Conservation (phyloP, 2,113 vertebrate species). For the Nibea albiflora region DNA sequence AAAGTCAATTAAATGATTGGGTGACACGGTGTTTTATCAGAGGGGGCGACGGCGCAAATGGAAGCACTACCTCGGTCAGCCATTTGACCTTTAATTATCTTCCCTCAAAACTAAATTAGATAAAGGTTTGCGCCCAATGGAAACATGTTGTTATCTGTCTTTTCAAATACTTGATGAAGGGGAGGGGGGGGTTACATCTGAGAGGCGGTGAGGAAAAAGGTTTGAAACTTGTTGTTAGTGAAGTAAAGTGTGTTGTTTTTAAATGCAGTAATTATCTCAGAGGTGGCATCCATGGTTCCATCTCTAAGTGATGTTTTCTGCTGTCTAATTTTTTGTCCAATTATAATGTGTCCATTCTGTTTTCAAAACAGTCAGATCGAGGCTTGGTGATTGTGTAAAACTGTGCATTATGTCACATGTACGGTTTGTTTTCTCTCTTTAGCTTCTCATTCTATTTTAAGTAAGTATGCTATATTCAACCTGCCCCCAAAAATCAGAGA, state of each 20-base stretch:
- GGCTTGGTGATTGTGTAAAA: not conserved
- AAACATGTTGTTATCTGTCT: conserved; percentile 71
- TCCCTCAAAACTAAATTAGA: conserved; percentile 74
- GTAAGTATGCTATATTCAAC: no score
- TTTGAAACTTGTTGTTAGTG: not conserved
- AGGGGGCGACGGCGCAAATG: conserved; percentile 38
- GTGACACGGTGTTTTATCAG: conserved; percentile 72
- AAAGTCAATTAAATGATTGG: conserved; percentile 80
- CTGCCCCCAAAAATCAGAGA: no score
- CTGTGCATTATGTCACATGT: not conserved
- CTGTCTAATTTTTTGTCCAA: not conserved
- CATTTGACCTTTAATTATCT: conserved; percentile 83
- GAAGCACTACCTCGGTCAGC: conserved; percentile 61
- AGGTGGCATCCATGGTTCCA: not conserved
- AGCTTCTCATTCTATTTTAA: no score
- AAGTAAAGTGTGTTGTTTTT: conserved; percentile 1
- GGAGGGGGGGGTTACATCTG: conserved; percentile 25
- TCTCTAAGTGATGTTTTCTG: not conserved
- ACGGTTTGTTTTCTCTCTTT: not conserved
- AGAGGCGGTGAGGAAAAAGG: not conserved
- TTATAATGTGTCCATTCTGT: not conserved
- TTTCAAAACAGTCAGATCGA: not conserved
- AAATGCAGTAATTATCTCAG: conserved; percentile 9
- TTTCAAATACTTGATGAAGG: conserved; percentile 75
- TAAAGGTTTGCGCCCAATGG: conserved; percentile 69